Evolutionary conservation across 2,797 vertebrate genomes (phyloP).

Genomic region (Hapalemur alaotrensis): DNA sequence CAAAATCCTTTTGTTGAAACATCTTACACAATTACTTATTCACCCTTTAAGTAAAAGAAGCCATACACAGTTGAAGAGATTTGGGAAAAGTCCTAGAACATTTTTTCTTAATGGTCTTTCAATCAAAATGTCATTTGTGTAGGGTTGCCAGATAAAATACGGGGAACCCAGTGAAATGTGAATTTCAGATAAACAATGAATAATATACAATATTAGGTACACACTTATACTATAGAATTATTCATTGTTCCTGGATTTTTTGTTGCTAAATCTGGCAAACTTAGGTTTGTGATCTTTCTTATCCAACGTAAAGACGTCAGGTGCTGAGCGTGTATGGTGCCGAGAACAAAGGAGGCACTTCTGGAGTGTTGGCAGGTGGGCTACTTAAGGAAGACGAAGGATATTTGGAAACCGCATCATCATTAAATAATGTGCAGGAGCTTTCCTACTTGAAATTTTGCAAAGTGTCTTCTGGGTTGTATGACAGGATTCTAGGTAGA

Average conservation of each 20-base stretch:
- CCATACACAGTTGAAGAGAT: neutral
- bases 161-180: neutral
- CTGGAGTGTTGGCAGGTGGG: neutral
- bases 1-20: neutral
- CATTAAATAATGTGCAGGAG: slow-evolving; percentile 60
- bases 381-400: slow-evolving; percentile 60
- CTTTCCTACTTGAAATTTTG: slow-evolving; percentile 72
- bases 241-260: neutral
- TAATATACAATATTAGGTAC: neutral
- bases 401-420: slow-evolving; percentile 56
- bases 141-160: neutral
- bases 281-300: neutral
- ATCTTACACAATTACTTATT: neutral
- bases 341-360: neutral
- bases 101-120: slow-evolving; percentile 71
- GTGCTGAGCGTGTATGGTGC: neutral
- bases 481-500: slow-evolving; percentile 24
- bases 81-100: neutral
- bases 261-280: neutral
- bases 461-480: slow-evolving; percentile 59
- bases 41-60: neutral
- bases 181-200: neutral
- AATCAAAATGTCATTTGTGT: slow-evolving; percentile 59
- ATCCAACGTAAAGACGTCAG: neutral
- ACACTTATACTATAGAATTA: neutral